Conservation (phyloP, 2,888 invertebrate species). For the Embidobia sp. region DNA sequence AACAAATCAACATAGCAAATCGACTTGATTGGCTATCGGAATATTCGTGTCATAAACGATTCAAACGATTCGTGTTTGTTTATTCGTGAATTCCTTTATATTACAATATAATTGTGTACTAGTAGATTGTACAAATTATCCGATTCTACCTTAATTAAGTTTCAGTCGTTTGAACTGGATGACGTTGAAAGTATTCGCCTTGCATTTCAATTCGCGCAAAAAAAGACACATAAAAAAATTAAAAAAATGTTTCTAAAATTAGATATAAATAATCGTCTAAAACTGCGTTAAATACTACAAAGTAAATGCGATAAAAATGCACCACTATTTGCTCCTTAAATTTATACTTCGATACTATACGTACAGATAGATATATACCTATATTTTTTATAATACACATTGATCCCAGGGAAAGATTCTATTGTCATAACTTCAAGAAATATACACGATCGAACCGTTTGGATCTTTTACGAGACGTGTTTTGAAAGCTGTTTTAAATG, state of each 20-base stretch:
- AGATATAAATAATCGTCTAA: constrained; percentile 30
- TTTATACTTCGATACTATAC: constrained; percentile 14
- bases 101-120: background rate
- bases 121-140: constrained; percentile 2
- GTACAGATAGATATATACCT: background rate
- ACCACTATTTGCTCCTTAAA: too few relatives aligned
- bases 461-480: constrained; percentile 27
- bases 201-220: too few relatives aligned
- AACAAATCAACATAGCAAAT: constrained; percentile 13
- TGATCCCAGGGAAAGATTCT: constrained; percentile 37
- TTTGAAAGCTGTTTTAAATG: constrained; percentile 19
- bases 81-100: background rate
- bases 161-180: constrained; percentile 1
- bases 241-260: constrained; percentile 5
- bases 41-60: constrained; percentile 11
- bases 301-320: constrained; percentile 32
- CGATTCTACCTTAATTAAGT: background rate
- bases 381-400: constrained; percentile 23
- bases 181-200: too few relatives aligned
- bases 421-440: constrained; percentile 42
- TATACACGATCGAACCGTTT: constrained; percentile 16
- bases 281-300: background rate
- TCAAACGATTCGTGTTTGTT: constrained; percentile 16
- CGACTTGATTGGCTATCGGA: constrained; percentile 1
- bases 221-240: background rate